phyloP scores from a whole-genome alignment of 1,140 invertebrate genomes.

The Orius laevigatus region DNA sequence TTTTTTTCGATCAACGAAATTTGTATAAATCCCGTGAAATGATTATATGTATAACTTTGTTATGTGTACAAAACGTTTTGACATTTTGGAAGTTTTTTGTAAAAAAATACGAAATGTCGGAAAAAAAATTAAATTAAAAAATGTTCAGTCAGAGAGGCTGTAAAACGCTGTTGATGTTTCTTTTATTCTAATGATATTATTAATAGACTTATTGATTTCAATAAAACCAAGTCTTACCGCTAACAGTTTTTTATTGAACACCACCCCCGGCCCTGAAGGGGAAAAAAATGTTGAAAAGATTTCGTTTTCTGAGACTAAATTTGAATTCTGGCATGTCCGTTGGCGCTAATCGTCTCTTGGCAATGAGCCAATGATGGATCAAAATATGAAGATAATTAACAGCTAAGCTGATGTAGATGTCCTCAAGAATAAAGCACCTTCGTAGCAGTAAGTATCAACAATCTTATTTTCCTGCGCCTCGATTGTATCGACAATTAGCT shows the following conservation, averaged over 20 bases:
- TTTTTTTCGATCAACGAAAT: slow-evolving; percentile 2
- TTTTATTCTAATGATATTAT: slow-evolving; percentile 23
- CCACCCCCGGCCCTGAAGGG: no score
- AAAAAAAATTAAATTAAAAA: slow-evolving; percentile 7
- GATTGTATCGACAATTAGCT: no score
- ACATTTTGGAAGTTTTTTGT: slow-evolving; percentile 14
- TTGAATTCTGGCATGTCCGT: no score
- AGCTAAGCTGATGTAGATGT: no score
- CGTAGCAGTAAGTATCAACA: no score
- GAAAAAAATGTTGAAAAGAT: no score
- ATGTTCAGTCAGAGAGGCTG: slow-evolving; percentile 14
- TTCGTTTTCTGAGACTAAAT: no score
- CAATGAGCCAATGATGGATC: no score
- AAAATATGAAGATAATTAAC: no score
- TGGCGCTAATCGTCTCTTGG: no score
- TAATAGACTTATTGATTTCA: slow-evolving; percentile 22
- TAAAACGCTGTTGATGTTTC: slow-evolving; percentile 21
- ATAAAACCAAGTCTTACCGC: slow-evolving; percentile 22
- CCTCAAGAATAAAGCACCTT: no score
- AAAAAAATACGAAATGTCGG: slow-evolving; percentile 11
- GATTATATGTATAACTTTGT: slow-evolving; percentile 14
- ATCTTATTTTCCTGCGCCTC: no score
- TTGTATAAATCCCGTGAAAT: slow-evolving; percentile 8
- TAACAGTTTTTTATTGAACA: slow-evolving; percentile 3
- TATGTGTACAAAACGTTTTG: slow-evolving; percentile 17